Evolutionary conservation across 2,888 invertebrate species (phyloP).

Genomic region (Papilio elwesi): DNA sequence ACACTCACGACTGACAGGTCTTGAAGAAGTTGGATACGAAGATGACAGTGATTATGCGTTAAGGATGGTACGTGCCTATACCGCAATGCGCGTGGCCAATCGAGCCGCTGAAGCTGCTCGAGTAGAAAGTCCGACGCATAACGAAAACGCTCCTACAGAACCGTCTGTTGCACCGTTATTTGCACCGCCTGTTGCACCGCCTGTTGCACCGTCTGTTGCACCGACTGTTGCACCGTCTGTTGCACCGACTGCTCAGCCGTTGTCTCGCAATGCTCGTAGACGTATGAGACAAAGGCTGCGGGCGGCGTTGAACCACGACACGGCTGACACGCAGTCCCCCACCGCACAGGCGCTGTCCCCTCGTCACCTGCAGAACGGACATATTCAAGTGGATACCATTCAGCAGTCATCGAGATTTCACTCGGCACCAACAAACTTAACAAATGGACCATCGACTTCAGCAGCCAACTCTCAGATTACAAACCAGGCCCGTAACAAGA

Average conservation of each 20-base stretch:
- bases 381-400: slow-evolving; percentile 42
- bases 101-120: not conserved
- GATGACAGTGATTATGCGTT: not conserved
- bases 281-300: slow-evolving; percentile 69
- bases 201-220: not conserved
- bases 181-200: not conserved
- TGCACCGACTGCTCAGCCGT: slow-evolving; percentile 29
- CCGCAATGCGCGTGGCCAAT: not conserved
- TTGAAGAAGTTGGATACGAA: slow-evolving; percentile 36
- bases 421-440: slow-evolving; percentile 6
- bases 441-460: slow-evolving; percentile 50
- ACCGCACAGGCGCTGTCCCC: not conserved
- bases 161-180: not conserved
- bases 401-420: slow-evolving; percentile 43
- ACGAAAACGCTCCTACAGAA: not conserved
- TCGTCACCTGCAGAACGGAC: slow-evolving; percentile 50
- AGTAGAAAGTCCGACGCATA: not conserved
- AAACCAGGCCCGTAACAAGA: slow-evolving; percentile 59
- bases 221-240: not conserved
- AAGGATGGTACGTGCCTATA: not conserved
- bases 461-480: slow-evolving; percentile 52
- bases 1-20: slow-evolving; percentile 23
- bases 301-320: slow-evolving; percentile 55
- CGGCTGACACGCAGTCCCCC: slow-evolving; percentile 35
- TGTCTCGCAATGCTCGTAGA: slow-evolving; percentile 71